Base-by-base conservation (phyloP, 1,140 invertebrate genomes). In the Pogonomyrmex californicus region DNA sequence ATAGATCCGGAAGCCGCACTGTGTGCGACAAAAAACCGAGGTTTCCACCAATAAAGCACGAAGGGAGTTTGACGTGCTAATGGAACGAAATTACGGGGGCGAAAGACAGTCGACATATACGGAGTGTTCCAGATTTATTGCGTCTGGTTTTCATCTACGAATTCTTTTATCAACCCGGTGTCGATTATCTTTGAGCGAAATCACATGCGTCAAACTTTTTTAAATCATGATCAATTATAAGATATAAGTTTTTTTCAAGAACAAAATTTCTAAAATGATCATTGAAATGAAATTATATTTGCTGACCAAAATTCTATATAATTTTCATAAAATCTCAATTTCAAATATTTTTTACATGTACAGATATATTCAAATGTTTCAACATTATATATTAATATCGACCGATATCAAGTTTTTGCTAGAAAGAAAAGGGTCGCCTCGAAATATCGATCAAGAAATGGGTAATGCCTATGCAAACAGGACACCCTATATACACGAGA, bases 61-160 rank as follows among this genome's bases (percentile, higher is more conserved):
- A 85, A 23, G 41, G 33, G 65, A 33, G 47, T 60, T 56, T 71
- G 49, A 66, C 62, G 70, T 86, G 58, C 68, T 90, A 90, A 90
- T 90, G 88, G 82, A 86, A 86, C 86, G 63, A 89, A 90, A 85
- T 75, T 58, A 63, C 54, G 23, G 56, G 44, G 51, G 23, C 62
- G 82, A 82, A 88, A 73, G 86, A 54, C 71, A 41, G 82, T 17
- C 70, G 78, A 87, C 66, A 82, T 58, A 66, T 56, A 73, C 68
- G 30, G 41, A 83, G 68, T 83, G 68, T 83, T 6, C 66, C 17
- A 47, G 41, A 73, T 83, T 73, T 12, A 12, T 60, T n/a, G n/a
- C 17, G 12, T 30, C 12, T n/a, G 7, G 1, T 33, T 60, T 54
- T 68, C 36, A 60, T 62, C 2, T 36, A 9, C 23, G 14, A 44